Evolutionary conservation across 2,113 vertebrate genomes (phyloP), one percentile per base, ranked within the genome.

Genomic region (Chaetodon trifascialis): DNA sequence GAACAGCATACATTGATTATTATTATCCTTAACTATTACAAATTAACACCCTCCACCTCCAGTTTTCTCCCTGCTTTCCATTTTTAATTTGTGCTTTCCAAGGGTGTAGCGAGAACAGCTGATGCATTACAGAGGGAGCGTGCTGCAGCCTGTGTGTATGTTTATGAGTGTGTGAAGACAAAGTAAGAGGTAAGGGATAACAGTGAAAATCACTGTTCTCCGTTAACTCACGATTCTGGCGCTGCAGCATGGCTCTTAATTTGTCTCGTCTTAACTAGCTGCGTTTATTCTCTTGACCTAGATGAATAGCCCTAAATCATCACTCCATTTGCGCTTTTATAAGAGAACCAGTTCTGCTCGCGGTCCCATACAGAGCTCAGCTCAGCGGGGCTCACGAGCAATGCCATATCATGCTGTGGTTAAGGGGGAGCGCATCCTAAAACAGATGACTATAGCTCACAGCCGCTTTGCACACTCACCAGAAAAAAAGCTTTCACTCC

Each of bases 211-310:
- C 58, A 85, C 80, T 84, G 62, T 85, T 85, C 68, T 86, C 42
- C 62, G 76, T 83, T 76, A 78, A 60, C 59, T 76, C 34, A 17
- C 71, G 70, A 73, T 83, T 87, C 63, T 79, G 84, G 77, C 86
- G 76, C 62, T n/a, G 36, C 86, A 47, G 52, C 76, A 80, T 81
- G 68, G 71, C 72, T 76, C 72, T 72, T 80, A 80, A 86, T 91
- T 85, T 86, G 71, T 84, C 68, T 80, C 54, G 15, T 82, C 66
- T 60, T 79, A 91, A 87, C 83, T 65, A 81, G 62, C 80, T 76
- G 76, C 83, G 80, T 88, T 88, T 82, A 90, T 90, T 88, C 80
- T 85, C 81, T 77, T 90, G 84, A 89, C 86, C 88, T 72, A 87
- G 75, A 89, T 91, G 85, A 88, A 90, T 88, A 79, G 73, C 77